These are phyloP conservation scores for Pogonomyrmex barbatus DNA, from an alignment of 1,140 invertebrate species.

Conservation along the genomic window DNA sequence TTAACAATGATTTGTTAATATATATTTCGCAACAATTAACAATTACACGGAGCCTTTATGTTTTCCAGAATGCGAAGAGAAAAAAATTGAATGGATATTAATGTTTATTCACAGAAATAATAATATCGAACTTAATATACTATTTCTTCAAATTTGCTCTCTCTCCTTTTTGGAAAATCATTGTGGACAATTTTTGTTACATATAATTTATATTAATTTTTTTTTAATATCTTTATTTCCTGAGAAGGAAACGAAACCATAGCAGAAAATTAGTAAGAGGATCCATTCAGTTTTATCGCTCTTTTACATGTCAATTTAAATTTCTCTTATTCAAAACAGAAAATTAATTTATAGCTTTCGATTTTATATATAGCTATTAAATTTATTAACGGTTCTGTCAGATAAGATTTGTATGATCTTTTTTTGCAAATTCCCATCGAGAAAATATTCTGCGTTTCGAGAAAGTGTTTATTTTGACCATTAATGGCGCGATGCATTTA, in stretches of 20 bases:
- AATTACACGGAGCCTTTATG: constrained; percentile 1
- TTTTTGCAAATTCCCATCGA: not conserved
- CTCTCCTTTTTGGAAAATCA: not conserved
- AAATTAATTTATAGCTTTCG: not conserved
- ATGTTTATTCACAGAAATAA: not conserved
- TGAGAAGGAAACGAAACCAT: not conserved
- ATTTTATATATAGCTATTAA: not conserved
- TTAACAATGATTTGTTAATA: not conserved
- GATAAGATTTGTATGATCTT: constrained; percentile 28
- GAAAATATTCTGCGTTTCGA: constrained; percentile 19
- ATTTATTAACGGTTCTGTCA: not conserved
- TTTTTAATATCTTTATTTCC: constrained; percentile 6
- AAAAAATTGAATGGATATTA: not conserved
- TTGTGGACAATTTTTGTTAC: not conserved
- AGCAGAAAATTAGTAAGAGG: not conserved
- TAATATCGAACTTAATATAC: not conserved
- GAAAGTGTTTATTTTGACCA: constrained; percentile 34
- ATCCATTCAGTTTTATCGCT: not conserved
- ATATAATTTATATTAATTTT: not conserved
- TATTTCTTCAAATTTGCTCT: not conserved
- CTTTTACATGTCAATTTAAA: not conserved
- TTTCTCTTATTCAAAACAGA: not conserved
- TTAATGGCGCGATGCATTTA: constrained; percentile 60
- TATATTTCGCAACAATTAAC: not conserved
- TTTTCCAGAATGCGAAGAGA: not conserved